Evolutionary conservation across 2,888 invertebrate genomes (phyloP).

Genomic region (Ypsolopha sequella): DNA sequence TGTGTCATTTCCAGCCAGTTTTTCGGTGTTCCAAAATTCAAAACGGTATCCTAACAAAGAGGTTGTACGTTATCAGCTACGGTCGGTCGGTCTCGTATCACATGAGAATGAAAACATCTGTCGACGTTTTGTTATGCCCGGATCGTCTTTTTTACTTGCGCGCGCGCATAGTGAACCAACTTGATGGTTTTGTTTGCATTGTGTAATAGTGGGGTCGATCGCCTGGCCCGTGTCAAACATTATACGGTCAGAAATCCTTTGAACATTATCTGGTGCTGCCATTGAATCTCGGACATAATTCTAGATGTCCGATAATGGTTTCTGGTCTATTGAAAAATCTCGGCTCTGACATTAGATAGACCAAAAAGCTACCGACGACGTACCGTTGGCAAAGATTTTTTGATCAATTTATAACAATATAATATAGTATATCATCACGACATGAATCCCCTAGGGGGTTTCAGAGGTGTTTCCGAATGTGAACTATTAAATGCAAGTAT

Average conservation of each 20-base stretch:
- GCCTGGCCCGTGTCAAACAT: slow-evolving; percentile 36
- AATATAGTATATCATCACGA: too few species aligned
- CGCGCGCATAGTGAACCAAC: slow-evolving; percentile 33
- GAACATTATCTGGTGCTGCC: too few species aligned
- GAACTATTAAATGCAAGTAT: too few species aligned
- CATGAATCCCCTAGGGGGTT: too few species aligned
- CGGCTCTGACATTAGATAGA: too few species aligned
- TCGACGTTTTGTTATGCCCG: slow-evolving; percentile 47
- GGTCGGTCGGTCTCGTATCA: slow-evolving; percentile 36
- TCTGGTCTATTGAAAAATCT: too few species aligned
- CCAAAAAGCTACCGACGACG: too few species aligned
- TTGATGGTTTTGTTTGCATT: slow-evolving; percentile 37
- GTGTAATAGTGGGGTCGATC: slow-evolving; percentile 43
- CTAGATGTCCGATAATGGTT: too few species aligned
- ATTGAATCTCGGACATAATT: too few species aligned
- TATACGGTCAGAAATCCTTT: slow-evolving; percentile 10
- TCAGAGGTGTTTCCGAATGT: too few species aligned
- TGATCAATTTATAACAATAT: too few species aligned
- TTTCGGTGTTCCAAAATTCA: slow-evolving; percentile 50
- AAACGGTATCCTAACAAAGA: slow-evolving; percentile 53
- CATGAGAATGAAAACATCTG: slow-evolving; percentile 63
- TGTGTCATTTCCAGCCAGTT: slow-evolving; percentile 47
- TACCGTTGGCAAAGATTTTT: too few species aligned
- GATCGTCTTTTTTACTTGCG: slow-evolving; percentile 28
- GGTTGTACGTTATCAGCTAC: slow-evolving; percentile 29